Base-by-base conservation (phyloP, 2,888 invertebrate species). In the Biston betularia region DNA sequence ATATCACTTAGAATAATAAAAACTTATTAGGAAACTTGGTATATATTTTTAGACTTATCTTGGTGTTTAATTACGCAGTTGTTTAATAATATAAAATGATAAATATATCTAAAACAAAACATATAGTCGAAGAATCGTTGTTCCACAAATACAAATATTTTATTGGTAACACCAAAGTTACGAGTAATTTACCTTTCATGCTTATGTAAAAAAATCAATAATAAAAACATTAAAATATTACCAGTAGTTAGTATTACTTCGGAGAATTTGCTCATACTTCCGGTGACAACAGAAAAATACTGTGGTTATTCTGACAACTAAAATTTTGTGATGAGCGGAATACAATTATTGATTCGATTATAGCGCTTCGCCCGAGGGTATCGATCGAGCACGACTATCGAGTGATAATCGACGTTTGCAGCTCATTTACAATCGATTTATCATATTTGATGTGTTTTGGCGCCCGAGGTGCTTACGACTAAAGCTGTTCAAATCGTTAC, bases 351-450 rank as follows among this genome's bases (percentile, higher is more conserved):
- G 56, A 70, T 67, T 53, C 63, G 62, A 71, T 73, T 66, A 71
- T 59, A 45, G 70, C 60, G 61, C 63, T 67, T 63, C 65, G 73
- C 73, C 62, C 9, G 50, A 35, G 68, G 74, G 68, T 68, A 66
- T 68, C 59, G 67, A 58, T 61, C 52, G 67, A 46, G 62, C 69
- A 69, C 68, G 70, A 70, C 44, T 64, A 70, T 69, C 69, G 48
- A 45, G 15, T 57, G 65, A 64, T 72, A 64, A 70, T 68, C 69
- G 67, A 72, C 68, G 62, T 62, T 66, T 64, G 57, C 62, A 61
- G 64, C 71, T 66, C 69, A 63, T 74, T 74, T 65, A 64, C 50
- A 69, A 67, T 70, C 71, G 69, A 71, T 73, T 49, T 46, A 62
- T 71, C 65, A 70, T 54, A 56, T 62, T 65, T 57, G 56, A 57